phyloP scores from a whole-genome alignment of 2,888 invertebrate species.

The Drosophila mercatorum region DNA sequence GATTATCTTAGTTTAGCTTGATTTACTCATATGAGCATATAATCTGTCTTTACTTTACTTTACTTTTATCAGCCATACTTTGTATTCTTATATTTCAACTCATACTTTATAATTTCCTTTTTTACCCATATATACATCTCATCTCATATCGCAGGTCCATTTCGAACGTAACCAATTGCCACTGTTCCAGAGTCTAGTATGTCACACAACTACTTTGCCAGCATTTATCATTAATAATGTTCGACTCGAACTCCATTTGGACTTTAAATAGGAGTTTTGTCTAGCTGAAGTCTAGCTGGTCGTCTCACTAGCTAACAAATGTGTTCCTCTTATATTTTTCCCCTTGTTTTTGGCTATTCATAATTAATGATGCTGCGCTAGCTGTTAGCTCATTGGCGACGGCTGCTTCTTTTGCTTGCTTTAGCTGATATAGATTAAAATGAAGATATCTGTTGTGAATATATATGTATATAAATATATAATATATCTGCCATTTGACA shows the following conservation, averaged over 20 bases:
- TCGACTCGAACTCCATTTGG: conserved; percentile 2
- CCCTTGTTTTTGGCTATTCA: conserved; percentile 18
- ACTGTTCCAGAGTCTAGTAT: too few species aligned
- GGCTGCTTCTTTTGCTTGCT: conserved; percentile 25
- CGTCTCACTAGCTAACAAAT: conserved; percentile 39
- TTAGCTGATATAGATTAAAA: conserved; percentile 49
- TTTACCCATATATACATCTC: too few species aligned
- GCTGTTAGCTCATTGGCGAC: conserved; percentile 69
- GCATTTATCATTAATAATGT: not conserved
- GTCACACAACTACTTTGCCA: not conserved
- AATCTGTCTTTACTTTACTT: too few species aligned
- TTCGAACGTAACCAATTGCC: not conserved
- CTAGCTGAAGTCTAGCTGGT: not conserved
- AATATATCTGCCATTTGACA: conserved; percentile 69
- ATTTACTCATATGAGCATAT: too few species aligned
- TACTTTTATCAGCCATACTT: too few species aligned
- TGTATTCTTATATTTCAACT: too few species aligned
- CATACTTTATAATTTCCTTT: too few species aligned
- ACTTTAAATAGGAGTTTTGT: not conserved
- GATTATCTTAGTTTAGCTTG: too few species aligned
- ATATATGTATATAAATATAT: not conserved
- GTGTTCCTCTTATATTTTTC: conserved; percentile 11
- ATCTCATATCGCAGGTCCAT: too few species aligned
- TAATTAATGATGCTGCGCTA: conserved; percentile 49
- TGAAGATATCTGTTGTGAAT: not conserved